Evolutionary conservation across 2,797 vertebrate genomes (phyloP), one percentile per base, ranked within the genome.

Genomic region (Netta rufina): DNA sequence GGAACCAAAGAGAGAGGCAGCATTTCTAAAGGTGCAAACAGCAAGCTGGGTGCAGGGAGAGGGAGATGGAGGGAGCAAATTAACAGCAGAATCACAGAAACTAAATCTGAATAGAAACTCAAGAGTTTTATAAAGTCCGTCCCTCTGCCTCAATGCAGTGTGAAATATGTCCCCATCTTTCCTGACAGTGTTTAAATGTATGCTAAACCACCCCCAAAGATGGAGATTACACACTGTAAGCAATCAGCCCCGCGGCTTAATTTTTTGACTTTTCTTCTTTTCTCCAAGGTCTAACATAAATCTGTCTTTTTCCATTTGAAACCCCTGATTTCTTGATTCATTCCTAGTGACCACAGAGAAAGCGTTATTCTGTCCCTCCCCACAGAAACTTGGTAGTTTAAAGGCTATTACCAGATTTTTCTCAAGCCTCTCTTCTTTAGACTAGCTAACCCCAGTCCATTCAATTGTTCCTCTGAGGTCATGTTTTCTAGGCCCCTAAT

Each of bases 21-120:
- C 88, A 38, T 91, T 94, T 93, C 80, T 65, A 80, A 89, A 91
- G 91, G 84, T 93, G 89, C 89, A 85, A 89, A 91, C 58, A 53
- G 76, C 58, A 64, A 78, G 51, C 56, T 93, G 54, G 11, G 8
- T 9, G 19, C 14, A 28, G 28, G 62, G 11, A 70, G 67, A 72
- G 38, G 60, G 8, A 73, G 47, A 54, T 33, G 32, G 8, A 53
- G 41, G 19, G 57, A 85, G 20, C 39, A 71, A 93, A 83, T 80
- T 57, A 84, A 41, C 64, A 69, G 84, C 78, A 74, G 60, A 84
- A 92, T 74, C 43, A 84, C 49, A 87, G 80, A 67, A 94, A 89
- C 27, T 66, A 57, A 86, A 90, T 24, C 64, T 76, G 86, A 6
- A 73, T 67, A 36, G 74, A 82, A 95, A 92, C 39, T 82, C 2